Evolutionary conservation across 2,888 invertebrate species (phyloP), one percentile per base, ranked within the genome.

Genomic region (Blastobasis lacticolella): DNA sequence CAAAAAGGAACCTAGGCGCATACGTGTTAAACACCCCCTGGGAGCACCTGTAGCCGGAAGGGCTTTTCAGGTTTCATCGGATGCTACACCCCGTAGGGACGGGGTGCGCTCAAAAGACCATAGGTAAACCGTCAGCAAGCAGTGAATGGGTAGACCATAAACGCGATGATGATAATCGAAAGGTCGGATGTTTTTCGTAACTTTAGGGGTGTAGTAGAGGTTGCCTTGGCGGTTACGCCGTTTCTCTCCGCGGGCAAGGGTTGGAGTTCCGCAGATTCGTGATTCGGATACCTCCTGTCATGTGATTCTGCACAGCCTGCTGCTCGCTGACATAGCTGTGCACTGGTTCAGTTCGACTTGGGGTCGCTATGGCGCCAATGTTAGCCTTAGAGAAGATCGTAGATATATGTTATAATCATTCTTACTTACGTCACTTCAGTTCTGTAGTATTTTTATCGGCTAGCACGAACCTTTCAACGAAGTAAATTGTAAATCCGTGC

Each of bases 231-330:
- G 56, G 58, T 78, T 85, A 69, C 37, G 73, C 38, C 73, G 61
- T 81, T 87, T 74, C 54, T 54, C 51, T 46, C 49, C 49, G 53
- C 52, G 56, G 49, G 52, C 55, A 54, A 56, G 49, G 66, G 61
- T 67, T 63, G 67, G 73, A 85, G 40, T 45, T 5, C 23, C 41
- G 85, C 87, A 88, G 87, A 87, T 88, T 87, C 85, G 85, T 83
- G 83, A 81, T 85, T 86, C 81, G 84, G 86, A 86, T 85, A 84
- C 78, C 23, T 23, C 23, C 23, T 83, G 42, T 9, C 85, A 86
- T 86, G 81, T 88, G 87, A 87, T 86, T 86, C 87, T 87, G 88
- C 87, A 84, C 81, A 75, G 71, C 78, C 87, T 86, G 88, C 87
- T 86, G 86, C 46, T 50, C n/a, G 48, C 82, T 62, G 71, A 79